Evolutionary conservation across 2,113 vertebrate species (phyloP).

Genomic region (Callorhinus ursinus): DNA sequence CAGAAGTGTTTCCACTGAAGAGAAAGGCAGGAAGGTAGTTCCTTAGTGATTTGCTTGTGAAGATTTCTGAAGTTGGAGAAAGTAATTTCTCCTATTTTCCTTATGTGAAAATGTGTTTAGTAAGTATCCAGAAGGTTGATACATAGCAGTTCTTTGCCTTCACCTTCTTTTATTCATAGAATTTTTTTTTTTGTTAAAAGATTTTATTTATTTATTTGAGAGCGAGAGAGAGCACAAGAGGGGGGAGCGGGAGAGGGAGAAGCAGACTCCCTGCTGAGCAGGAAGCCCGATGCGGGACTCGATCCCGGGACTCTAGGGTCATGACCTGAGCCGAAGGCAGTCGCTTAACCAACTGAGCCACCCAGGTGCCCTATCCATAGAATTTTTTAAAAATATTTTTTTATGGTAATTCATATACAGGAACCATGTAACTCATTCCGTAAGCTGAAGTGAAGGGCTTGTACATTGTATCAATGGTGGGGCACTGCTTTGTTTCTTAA

Average conservation of each 20-base stretch:
- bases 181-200: background rate
- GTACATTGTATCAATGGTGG: background rate
- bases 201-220: too few relatives aligned
- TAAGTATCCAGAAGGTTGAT: slow-evolving; percentile 3
- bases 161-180: background rate
- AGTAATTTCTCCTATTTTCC: slow-evolving; percentile 16
- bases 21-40: background rate
- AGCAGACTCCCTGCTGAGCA: too few relatives aligned
- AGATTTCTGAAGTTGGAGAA: background rate
- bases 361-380: background rate
- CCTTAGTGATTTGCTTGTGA: background rate
- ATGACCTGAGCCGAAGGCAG: too few relatives aligned
- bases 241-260: too few relatives aligned
- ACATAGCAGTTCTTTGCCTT: background rate
- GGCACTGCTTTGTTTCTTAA: background rate
- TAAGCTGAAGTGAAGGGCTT: slow-evolving; percentile 7
- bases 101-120: background rate
- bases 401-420: background rate
- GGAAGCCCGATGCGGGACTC: too few relatives aligned
- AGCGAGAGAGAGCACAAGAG: too few relatives aligned
- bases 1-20: background rate
- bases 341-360: too few relatives aligned
- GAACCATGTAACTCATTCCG: slow-evolving; percentile 10
- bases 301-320: too few relatives aligned
- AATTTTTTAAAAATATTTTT: background rate